Percentiles rank a stretch among this genome's conserved stretches.
These are phyloP conservation scores for Drosophila meridiana DNA, from an alignment of 2,888 invertebrate species.

Conservation along the genomic window DNA sequence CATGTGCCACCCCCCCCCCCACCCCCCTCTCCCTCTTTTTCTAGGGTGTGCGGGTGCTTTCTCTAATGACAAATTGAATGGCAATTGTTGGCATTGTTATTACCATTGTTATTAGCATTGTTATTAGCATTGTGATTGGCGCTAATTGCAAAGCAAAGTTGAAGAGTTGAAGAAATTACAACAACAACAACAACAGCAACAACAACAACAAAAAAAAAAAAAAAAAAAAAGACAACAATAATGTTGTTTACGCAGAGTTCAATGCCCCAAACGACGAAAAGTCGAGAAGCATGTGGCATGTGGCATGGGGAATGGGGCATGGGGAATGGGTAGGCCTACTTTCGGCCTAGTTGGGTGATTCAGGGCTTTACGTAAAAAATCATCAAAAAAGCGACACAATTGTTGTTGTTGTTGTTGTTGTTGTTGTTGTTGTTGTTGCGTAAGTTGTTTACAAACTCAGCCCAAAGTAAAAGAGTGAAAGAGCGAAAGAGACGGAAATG, in stretches of 20 bases:
- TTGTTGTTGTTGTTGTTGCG: constrained; percentile 61
- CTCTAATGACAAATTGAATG: constrained; percentile 50
- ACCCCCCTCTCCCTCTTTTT: background rate
- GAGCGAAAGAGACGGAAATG: constrained; percentile 26
- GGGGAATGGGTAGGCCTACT: constrained; percentile 57
- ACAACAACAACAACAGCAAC: background rate
- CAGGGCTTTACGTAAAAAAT: constrained; percentile 73
- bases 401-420: constrained; percentile 55
- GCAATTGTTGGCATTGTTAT: constrained; percentile 46
- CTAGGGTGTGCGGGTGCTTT: constrained; percentile 35
- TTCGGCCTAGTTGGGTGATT: constrained; percentile 61
- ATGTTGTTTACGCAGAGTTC: constrained; percentile 50
- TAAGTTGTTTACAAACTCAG: constrained; percentile 78
- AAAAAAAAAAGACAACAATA: background rate
- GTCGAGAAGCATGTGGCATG: constrained; percentile 24
- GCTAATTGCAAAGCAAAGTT: constrained; percentile 43
- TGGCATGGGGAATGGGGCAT: constrained; percentile 30
- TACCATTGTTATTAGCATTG: constrained; percentile 10
- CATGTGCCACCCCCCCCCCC: background rate
- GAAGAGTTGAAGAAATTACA: background rate
- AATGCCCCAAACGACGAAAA: constrained; percentile 56
- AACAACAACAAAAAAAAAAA: background rate
- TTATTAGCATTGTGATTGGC: constrained; percentile 22
- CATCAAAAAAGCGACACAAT: constrained; percentile 61
- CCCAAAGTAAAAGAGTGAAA: constrained; percentile 25